Evolutionary conservation across 2,888 invertebrate species (phyloP), one percentile per base, ranked within the genome.

Genomic region (Noctua janthe): DNA sequence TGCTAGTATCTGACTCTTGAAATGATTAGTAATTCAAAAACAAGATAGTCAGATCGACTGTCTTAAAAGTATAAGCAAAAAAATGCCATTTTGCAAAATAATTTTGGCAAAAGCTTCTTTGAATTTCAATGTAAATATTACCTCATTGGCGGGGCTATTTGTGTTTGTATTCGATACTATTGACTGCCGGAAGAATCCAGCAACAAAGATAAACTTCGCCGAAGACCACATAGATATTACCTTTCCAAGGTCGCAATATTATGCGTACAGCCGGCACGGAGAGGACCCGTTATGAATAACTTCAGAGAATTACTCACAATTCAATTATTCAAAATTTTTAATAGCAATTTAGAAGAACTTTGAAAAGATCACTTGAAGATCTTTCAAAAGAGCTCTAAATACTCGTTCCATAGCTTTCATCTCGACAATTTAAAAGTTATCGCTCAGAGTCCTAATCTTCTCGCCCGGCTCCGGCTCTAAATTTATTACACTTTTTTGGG

Each of bases 321-420:
- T 29, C 17, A 64, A 81, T 81, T 70, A 81, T 81, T 70, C 20
- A 62, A 74, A 69, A 54, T 35, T 23, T 39, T 47, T n/a, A 39
- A 59, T 43, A 49, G 29, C 20, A 51, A n/a, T 72, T 62, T 56
- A 17, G 13, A 74, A 70, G 54, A 74, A 64, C 13, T 62, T 70
- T 64, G 51, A 70, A 47, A 80, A 62, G 47, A 43, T 62, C 10
- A 35, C 59, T 74, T 54, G 54, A 54, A 81, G 10, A 47, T 49
- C n/a, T 81, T 81, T 64, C 8, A 47, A 47, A 54, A 54, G 54
- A 74, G 35, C 47, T 62, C 17, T n/a, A 62, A 81, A 43, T 51
- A 54, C 35, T 47, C 74, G 81, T 64, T 71, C 20, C 43, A 43
- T 29, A 62, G 15, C 35, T 64, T 74, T 69, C 43, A 59, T 69